A percentile compares a stretch with the other conserved stretches of the same genome.
Conservation (phyloP, 1,140 invertebrate genomes). For the Asobara japonica region DNA sequence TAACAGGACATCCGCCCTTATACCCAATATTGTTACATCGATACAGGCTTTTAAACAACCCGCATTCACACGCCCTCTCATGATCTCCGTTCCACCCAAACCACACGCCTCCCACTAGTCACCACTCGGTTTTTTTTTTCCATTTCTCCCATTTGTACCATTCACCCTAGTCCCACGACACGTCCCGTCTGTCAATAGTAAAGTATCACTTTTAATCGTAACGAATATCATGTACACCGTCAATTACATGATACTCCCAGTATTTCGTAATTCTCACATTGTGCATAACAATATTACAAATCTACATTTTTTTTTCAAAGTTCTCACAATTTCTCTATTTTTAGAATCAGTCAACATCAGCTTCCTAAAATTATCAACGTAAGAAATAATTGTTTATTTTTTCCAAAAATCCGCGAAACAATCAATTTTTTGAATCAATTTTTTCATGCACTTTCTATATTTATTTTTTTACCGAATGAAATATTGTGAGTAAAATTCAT, state of each 20-base stretch:
- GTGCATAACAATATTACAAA: too few species aligned
- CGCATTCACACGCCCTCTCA: conserved; percentile 33
- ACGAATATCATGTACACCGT: neutral
- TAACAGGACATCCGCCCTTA: too few species aligned
- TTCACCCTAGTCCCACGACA: neutral
- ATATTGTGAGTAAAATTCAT: conserved; percentile 57
- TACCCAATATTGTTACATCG: too few species aligned
- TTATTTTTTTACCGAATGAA: neutral
- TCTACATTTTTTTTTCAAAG: too few species aligned
- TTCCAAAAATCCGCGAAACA: too few species aligned
- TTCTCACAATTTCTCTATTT: too few species aligned
- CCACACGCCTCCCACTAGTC: neutral
- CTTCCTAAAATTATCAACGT: too few species aligned
- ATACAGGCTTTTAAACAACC: too few species aligned
- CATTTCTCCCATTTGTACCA: conserved; percentile 6
- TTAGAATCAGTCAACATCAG: too few species aligned
- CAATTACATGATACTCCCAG: neutral
- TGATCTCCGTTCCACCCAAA: conserved; percentile 18
- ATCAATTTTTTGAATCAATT: neutral
- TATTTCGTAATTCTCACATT: too few species aligned
- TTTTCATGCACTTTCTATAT: neutral
- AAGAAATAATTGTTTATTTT: too few species aligned
- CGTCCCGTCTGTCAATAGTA: neutral
- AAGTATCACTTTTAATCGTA: neutral
- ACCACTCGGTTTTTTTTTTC: neutral